phyloP scores from a whole-genome alignment of 2,888 invertebrate genomes.

The Hyposoter dolosus region DNA sequence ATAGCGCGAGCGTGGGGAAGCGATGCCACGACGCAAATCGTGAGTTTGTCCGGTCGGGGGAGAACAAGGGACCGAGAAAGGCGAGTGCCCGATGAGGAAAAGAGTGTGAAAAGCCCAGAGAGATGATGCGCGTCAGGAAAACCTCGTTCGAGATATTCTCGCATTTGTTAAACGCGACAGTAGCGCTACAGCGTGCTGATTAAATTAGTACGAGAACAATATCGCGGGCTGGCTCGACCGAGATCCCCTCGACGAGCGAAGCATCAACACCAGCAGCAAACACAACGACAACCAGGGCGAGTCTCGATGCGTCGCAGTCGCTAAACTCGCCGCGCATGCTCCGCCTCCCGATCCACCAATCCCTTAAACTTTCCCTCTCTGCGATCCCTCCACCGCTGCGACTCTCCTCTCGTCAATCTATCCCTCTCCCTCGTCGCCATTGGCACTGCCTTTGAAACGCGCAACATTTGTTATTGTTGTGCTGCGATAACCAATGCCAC shows the following conservation, averaged over 20 bases:
- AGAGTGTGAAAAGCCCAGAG: background rate
- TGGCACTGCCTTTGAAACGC: background rate
- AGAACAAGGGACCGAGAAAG: background rate
- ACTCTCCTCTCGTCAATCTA: background rate
- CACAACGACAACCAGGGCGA: background rate
- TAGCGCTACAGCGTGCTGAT: constrained; percentile 9
- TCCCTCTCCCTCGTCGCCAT: background rate
- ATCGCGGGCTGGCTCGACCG: background rate
- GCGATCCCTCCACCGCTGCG: no score
- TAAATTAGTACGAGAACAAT: background rate
- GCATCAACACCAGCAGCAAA: background rate
- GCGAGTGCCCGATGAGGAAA: no score
- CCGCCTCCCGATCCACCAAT: background rate
- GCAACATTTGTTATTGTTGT: constrained; percentile 45
- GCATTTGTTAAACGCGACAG: background rate
- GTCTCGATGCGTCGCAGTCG: constrained; percentile 38
- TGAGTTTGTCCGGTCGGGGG: background rate
- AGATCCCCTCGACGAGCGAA: no score
- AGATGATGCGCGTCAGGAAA: background rate
- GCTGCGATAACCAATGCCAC: constrained; percentile 1
- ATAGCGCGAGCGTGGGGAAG: constrained; percentile 41
- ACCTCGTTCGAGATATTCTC: background rate
- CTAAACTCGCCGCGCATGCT: constrained; percentile 32
- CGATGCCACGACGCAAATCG: constrained; percentile 60
- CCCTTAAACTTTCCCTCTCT: background rate